These are phyloP conservation scores for Ia io DNA, from an alignment of 2,113 vertebrate genomes.

Conservation along the genomic window DNA sequence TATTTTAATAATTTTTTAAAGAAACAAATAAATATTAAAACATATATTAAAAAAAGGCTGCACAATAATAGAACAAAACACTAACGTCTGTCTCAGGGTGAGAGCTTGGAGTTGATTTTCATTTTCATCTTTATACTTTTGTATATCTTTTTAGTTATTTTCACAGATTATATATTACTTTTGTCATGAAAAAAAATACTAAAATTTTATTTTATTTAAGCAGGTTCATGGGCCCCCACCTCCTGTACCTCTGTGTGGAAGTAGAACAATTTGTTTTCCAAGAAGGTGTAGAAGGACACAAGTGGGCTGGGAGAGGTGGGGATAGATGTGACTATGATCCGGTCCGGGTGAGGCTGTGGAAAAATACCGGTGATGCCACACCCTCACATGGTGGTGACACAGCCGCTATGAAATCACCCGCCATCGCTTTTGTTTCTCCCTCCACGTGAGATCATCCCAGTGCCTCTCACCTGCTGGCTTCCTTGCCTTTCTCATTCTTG, in stretches of 20 bases:
- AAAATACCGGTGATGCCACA: constrained; percentile 57
- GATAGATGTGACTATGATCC: background rate
- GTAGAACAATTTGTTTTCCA: constrained; percentile 37
- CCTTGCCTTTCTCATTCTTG: background rate
- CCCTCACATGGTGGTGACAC: background rate
- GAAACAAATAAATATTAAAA: background rate
- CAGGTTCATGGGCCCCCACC: background rate
- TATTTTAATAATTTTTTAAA: background rate
- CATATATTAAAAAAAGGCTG: background rate
- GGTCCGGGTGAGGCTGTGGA: constrained; percentile 41
- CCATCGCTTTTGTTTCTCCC: background rate
- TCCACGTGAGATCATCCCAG: background rate
- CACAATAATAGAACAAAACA: background rate
- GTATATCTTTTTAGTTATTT: background rate
- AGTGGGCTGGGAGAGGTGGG: background rate
- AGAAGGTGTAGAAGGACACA: background rate
- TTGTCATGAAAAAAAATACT: background rate
- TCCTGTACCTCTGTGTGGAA: background rate
- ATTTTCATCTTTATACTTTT: background rate
- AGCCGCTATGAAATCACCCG: background rate
- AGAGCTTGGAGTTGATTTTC: background rate
- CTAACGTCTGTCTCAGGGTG: background rate
- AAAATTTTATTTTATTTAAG: background rate
- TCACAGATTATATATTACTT: background rate
- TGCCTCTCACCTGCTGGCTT: background rate